Percentiles rank a stretch among this genome's conserved stretches.
Conservation (phyloP, 2,888 invertebrate species). For the Ectemnius lituratus region DNA sequence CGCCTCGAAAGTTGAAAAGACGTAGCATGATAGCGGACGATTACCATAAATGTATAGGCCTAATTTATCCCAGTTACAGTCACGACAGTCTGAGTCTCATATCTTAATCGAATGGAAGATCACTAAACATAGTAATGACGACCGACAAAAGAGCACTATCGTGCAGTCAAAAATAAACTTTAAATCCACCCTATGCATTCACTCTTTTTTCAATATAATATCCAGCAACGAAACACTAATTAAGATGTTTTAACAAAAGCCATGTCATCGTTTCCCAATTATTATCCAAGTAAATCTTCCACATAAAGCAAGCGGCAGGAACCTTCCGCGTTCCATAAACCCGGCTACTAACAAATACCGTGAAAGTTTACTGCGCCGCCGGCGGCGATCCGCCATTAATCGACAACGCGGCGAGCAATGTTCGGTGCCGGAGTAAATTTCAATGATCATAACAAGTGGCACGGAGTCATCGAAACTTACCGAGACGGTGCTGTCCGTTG, state of each 20-base stretch:
- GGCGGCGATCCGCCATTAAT: neutral
- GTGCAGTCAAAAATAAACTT: too few species aligned
- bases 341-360: conserved; percentile 9
- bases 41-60: conserved; percentile 59
- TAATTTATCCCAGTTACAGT: conserved; percentile 45
- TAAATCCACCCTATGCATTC: too few species aligned
- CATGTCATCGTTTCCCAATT: too few species aligned
- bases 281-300: too few species aligned
- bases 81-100: too few species aligned
- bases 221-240: too few species aligned
- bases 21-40: conserved; percentile 50
- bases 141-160: too few species aligned
- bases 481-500: neutral
- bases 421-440: conserved; percentile 24
- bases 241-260: too few species aligned
- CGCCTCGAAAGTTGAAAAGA: conserved; percentile 50
- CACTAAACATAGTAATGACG: too few species aligned
- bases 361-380: neutral
- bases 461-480: conserved; percentile 12
- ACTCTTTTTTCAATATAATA: too few species aligned
- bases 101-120: too few species aligned
- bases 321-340: neutral
- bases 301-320: too few species aligned
- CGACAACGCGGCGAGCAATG: conserved; percentile 13
- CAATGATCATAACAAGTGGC: neutral